Base-by-base conservation (phyloP, 2,888 invertebrate species). In the Dasysyrphus tricinctus region DNA sequence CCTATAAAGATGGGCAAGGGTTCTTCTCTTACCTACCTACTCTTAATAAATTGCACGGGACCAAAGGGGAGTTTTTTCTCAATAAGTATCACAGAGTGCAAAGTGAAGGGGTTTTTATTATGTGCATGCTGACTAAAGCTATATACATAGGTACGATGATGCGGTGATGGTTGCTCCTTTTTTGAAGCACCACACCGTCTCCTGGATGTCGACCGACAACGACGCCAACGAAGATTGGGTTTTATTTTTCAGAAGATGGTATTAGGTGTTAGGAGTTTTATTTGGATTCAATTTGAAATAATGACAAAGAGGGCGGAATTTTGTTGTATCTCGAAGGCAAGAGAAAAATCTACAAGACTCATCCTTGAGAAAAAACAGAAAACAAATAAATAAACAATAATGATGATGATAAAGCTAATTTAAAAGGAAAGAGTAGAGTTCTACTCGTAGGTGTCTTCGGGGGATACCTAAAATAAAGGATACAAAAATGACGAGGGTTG, bases 251-350 rank as follows among this genome's bases (percentile, higher is more conserved):
- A 32, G 72, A 59, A 32, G 72, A 59, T 47, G 80, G 77, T 54
- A 85, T 85, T 85, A 85, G 80, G 85, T 85, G 85, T 80, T 72
- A 72, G 84, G 72, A 75, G 65, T 80, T 85, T 85, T 85, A 85
- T 85, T 85, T 65, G 74, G 77, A 85, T 80, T 85, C 85, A 80
- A 85, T 85, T 85, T 78, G 80, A 78, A 80, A 85, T 85, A 85
- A 85, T 80, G 84, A 80, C 73, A 51, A 73, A 75, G 39, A 49
- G 80, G 57, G 69, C 9, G 29, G 49, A 57, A 75, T 70, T 75
- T 70, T 56, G 47, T 37, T 75, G 54, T 51, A 67, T 67, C 72
- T 67, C 32, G 42, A 11, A 14, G 12, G 19, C 16, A 54, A 59
- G 49, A 69, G 51, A 47, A 14, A 69, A 69, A 56, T 57, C 67